Evolutionary conservation across 2,797 vertebrate genomes (phyloP).

Genomic region (Sorex maritimensis): DNA sequence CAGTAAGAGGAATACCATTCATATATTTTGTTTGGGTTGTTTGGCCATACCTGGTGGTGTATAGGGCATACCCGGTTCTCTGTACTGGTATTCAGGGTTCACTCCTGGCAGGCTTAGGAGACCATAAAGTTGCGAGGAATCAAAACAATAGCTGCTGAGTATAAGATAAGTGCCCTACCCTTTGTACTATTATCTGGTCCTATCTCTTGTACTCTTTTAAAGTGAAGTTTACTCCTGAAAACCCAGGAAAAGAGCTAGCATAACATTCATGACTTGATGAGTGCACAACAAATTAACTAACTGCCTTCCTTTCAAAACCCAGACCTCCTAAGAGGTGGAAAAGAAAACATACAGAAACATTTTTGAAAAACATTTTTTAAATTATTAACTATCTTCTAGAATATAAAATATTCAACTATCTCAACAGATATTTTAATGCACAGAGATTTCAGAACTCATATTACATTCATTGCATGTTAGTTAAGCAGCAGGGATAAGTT

Average conservation of each 20-base stretch:
- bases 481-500: conserved; percentile 89
- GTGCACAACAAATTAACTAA: not conserved
- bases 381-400: conserved; percentile 48
- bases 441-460: conserved; percentile 86
- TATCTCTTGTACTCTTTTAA: not conserved
- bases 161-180: no score
- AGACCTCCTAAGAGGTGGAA: conserved; percentile 60
- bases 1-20: no score
- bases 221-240: not conserved
- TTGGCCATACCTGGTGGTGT: no score
- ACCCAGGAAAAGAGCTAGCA: not conserved
- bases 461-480: conserved; percentile 88
- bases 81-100: no score
- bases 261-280: not conserved
- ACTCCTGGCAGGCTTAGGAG: no score
- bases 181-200: no score
- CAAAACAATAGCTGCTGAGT: no score
- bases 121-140: no score
- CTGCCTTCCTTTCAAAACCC: conserved; percentile 28
- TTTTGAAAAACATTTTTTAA: conserved; percentile 68
- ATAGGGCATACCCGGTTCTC: no score
- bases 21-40: no score
- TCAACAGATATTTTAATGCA: conserved; percentile 85
- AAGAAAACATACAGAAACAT: fast-evolving
- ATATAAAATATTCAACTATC: conserved; percentile 83